These are phyloP conservation scores for Eremophila alpestris DNA, from an alignment of 2,797 vertebrate genomes.

Conservation along the genomic window DNA sequence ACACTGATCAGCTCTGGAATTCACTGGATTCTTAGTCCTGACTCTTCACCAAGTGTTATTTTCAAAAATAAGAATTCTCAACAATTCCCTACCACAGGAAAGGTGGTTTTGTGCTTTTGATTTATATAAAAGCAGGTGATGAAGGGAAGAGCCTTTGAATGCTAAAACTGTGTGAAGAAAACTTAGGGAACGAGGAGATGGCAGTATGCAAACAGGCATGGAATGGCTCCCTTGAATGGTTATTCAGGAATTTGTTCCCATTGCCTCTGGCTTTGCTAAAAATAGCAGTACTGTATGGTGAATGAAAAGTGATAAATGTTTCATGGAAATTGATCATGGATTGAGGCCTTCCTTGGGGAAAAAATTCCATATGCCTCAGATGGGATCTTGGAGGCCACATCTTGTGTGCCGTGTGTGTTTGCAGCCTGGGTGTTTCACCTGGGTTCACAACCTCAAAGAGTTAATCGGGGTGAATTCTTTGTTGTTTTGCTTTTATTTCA, in stretches of 20 bases:
- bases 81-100: rapidly evolving
- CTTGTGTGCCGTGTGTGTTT: not conserved
- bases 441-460: not conserved
- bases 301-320: not conserved
- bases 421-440: not conserved
- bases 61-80: not conserved
- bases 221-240: not conserved
- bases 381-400: rapidly evolving
- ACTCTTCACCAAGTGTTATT: not conserved
- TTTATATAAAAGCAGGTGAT: not conserved
- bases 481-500: not conserved
- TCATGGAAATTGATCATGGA: not conserved
- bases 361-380: not conserved
- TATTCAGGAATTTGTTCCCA: not conserved
- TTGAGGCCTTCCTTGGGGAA: not conserved
- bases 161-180: not conserved
- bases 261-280: conserved; percentile 9
- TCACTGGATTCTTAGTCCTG: not conserved
- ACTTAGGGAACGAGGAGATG: not conserved
- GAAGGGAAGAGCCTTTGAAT: not conserved
- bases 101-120: not conserved
- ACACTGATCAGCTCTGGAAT: not conserved
- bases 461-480: not conserved
- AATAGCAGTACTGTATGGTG: not conserved
- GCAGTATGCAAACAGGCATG: not conserved